Evolutionary conservation across 2,797 vertebrate species (phyloP).

Genomic region (Cuniculus paca): DNA sequence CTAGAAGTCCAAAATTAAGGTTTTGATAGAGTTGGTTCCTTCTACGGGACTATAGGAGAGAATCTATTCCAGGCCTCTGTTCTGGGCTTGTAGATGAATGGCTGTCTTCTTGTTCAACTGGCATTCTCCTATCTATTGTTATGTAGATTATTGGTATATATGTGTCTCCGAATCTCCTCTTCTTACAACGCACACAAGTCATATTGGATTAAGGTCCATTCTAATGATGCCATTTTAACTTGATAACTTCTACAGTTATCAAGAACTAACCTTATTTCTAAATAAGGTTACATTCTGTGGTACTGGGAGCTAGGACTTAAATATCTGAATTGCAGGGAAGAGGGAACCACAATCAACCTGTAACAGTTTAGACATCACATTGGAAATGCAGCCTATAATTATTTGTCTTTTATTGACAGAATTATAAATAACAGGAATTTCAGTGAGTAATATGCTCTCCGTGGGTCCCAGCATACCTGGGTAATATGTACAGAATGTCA

Average conservation of each 20-base stretch:
- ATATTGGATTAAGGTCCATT: neutral
- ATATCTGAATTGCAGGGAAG: neutral
- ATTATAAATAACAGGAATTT: neutral
- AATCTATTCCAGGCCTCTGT: neutral
- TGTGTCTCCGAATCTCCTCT: neutral
- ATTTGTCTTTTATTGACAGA: slow-evolving; percentile 19
- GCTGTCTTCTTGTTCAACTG: neutral
- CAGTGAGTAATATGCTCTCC: neutral
- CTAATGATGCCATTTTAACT: neutral
- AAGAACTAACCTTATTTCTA: neutral
- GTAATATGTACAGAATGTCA: neutral
- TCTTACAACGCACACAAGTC: neutral
- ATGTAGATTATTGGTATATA: neutral
- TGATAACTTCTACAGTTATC: neutral
- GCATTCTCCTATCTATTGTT: neutral
- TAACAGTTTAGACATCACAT: neutral
- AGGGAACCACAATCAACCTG: neutral
- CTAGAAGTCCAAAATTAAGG: neutral
- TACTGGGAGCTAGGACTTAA: neutral
- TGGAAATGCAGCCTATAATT: neutral
- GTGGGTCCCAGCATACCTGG: neutral
- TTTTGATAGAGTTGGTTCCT: neutral
- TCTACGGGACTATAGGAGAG: neutral
- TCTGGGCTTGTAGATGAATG: neutral
- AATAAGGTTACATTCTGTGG: neutral